phyloP scores from a whole-genome alignment of 2,113 vertebrate species.

The Cyanoramphus novaezelandiae region DNA sequence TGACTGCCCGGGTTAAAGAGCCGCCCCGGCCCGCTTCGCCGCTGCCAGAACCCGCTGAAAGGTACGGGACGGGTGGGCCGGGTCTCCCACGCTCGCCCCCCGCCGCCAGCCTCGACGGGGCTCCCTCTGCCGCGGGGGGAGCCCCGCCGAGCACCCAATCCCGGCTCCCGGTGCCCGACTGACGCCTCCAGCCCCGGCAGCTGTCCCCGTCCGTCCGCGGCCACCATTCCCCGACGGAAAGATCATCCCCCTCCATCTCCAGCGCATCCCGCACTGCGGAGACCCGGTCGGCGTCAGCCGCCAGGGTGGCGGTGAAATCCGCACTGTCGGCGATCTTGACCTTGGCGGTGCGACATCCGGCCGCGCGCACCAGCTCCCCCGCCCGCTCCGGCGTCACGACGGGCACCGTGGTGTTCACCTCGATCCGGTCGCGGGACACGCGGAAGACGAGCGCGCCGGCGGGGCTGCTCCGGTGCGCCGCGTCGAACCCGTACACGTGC shows the following conservation, averaged over 20 bases:
- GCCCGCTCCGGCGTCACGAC: no score
- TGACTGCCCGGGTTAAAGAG: neutral
- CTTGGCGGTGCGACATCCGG: no score
- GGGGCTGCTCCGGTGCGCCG: no score
- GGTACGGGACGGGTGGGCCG: neutral
- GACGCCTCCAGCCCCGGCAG: neutral
- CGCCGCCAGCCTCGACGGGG: neutral
- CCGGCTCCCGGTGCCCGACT: neutral
- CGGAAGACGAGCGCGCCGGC: no score
- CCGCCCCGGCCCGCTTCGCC: neutral
- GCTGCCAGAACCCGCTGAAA: neutral
- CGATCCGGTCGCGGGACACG: no score
- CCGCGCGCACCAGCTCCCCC: no score
- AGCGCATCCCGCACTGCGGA: neutral
- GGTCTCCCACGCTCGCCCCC: neutral
- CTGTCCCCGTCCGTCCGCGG: slow-evolving; percentile 33
- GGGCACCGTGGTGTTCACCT: no score
- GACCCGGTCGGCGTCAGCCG: no score
- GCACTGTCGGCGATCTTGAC: no score
- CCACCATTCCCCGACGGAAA: neutral
- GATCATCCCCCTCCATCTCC: neutral
- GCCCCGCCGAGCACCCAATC: neutral
- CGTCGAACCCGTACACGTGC: no score
- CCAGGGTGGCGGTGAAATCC: no score
- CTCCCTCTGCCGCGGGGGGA: no score